Evolutionary conservation across 2,888 invertebrate genomes (phyloP), one percentile per base, ranked within the genome.

Genomic region (Hirtodrosophila cameraria): DNA sequence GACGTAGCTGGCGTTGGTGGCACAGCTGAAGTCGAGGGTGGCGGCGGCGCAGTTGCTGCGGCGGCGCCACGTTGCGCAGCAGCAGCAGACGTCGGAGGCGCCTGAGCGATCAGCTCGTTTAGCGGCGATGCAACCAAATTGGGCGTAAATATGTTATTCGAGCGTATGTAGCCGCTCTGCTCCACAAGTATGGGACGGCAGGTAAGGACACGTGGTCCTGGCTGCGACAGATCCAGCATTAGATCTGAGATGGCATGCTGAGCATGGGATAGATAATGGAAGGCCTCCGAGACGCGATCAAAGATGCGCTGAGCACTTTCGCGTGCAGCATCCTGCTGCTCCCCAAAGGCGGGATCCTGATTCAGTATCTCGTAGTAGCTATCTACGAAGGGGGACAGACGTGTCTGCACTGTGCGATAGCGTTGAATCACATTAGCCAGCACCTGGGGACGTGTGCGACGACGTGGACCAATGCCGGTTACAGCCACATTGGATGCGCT

Each of bases 201-300:
- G 45, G 94, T 92, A 33, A 96, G 91, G 60, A 93, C 92, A 58
- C 96, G 92, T 0, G 96, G 96, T 3, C 95, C 93, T 3, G 93
- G 91, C 71, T 93, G 93, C 23, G 93, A 92, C 64, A 95, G 93
- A 83, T 96, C 94, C 39, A 96, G 92, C 89, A 94, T 94, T 41
- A 98, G 93, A 88, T 98, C 98, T 83, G 97, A 97, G 39, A 97
- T 92, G 1, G 96, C 94, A 88, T 98, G 98, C 90, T 96, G 96
- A 1, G 96, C 95, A 88, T 98, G 98, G 1, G 97, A 94, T 77
- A 98, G 92, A 73, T 94, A 95, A 89, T 98, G 98, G 86, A 97
- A 92, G 16, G 95, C 93, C 89, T 96, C 96, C 0, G 96, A 94
- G 0, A 96, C 94, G 48, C 94, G 92, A 84, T 95, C 94, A 67